phyloP scores from a whole-genome alignment of 1,140 invertebrate species.

The Micrasema minimum region DNA sequence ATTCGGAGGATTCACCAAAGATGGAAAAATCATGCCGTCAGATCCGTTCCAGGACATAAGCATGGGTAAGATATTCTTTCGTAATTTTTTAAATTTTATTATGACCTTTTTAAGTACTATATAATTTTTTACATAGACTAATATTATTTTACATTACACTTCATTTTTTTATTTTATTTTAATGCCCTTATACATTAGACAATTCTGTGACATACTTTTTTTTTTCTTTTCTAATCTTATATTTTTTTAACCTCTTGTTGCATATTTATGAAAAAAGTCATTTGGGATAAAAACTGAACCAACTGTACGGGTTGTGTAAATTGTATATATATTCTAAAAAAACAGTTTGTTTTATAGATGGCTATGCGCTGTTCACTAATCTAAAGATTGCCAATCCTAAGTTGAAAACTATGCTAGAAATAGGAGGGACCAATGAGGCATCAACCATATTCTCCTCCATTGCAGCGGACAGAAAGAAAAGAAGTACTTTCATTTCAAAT shows the following conservation, averaged over 20 bases:
- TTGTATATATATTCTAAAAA: neutral
- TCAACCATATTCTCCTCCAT: neutral
- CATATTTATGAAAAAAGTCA: no score
- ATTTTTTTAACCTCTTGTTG: no score
- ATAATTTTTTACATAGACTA: no score
- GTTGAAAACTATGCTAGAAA: neutral
- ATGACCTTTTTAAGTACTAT: no score
- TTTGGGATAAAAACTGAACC: no score
- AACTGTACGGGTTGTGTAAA: no score
- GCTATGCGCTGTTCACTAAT: slow-evolving; percentile 1
- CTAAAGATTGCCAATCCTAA: neutral
- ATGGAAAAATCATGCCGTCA: neutral
- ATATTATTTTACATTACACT: no score
- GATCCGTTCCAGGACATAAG: slow-evolving; percentile 5
- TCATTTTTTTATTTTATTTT: no score
- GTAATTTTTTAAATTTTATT: no score
- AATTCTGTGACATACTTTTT: no score
- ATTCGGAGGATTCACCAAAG: slow-evolving; percentile 3
- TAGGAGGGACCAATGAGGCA: slow-evolving; percentile 1
- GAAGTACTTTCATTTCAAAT: neutral
- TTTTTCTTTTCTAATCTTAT: no score
- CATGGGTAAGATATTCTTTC: neutral
- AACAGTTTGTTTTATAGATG: neutral
- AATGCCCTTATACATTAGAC: no score
- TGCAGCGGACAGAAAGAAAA: neutral